Evolutionary conservation across 2,113 vertebrate genomes (phyloP), one percentile per base, ranked within the genome.

Genomic region (Macrotus californicus): DNA sequence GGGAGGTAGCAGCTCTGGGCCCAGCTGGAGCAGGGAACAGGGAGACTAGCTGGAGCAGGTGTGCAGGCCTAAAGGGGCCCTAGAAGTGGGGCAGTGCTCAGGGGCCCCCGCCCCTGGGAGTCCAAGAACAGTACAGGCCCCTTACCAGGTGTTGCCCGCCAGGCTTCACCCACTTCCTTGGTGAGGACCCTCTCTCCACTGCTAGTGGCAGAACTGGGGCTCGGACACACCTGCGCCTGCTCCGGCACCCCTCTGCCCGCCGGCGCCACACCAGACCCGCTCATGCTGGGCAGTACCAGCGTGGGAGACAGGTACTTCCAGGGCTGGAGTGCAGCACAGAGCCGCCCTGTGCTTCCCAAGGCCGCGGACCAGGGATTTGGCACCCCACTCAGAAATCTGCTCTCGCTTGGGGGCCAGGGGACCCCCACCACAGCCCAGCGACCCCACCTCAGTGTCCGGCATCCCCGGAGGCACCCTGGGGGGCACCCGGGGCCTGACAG

Each of bases 121-220:
- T 76, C n/a, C 72, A 31, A n/a, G 41, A 52, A 13, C 59, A 69
- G 59, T 0, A 15, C 64, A 18, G 94, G 91, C 77, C 91, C 1
- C 67, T 13, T 19, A 46, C 88, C 0, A 0, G 24, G n/a, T 1
- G 26, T 56, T 0, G 0, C 48, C 46, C 12, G 36, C 0, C 6
- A 87, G 81, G 91, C 93, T 83, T 73, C 31, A 2, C n/a, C 76
- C 11, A 2, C 31, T 59, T 9, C 26, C 22, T 2, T 2, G 3
- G 22, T 12, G 0, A 2, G 1, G 9, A 76, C 91, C 91, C 50
- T n/a, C 95, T 91, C 96, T 91, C 95, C 97, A 95, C 96, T 86
- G 39, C 94, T 41, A 46, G 39, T 43, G 94, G 97, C 96, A 97
- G 96, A 96, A 94, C 94, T 95, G 93, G 96, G 96, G 92, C 97